phyloP scores from a whole-genome alignment of 2,797 vertebrate species.

The Mus minutoides region DNA sequence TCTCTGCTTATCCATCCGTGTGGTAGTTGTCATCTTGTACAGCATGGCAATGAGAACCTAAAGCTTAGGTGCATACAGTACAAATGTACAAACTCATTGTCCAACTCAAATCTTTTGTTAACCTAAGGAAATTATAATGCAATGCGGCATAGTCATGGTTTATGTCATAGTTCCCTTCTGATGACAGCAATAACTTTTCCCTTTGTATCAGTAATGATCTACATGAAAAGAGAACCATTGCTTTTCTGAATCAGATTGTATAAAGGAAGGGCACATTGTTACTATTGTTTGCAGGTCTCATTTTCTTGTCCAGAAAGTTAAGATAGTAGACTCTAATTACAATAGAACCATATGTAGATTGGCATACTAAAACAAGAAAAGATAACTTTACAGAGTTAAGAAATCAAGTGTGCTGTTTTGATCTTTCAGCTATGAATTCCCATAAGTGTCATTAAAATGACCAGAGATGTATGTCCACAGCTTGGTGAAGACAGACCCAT shows the following conservation, averaged over 20 bases:
- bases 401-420: background rate
- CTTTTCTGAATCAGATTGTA: background rate
- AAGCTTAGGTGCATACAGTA: background rate
- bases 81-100: background rate
- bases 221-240: background rate
- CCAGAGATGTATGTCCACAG: background rate
- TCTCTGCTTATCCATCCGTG: background rate
- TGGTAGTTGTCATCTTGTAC: background rate
- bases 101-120: background rate
- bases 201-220: background rate
- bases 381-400: background rate
- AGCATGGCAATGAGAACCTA: background rate
- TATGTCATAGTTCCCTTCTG: background rate
- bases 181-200: background rate
- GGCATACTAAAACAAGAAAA: background rate
- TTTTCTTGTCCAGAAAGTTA: background rate
- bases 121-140: background rate
- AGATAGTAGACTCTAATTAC: background rate
- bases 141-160: background rate
- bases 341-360: background rate
- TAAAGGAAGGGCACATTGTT: background rate
- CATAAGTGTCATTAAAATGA: background rate
- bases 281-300: background rate
- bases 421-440: background rate
- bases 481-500: background rate